These are phyloP conservation scores for Elysia chlorotica DNA, from an alignment of 1,140 invertebrate species.

Conservation along the genomic window DNA sequence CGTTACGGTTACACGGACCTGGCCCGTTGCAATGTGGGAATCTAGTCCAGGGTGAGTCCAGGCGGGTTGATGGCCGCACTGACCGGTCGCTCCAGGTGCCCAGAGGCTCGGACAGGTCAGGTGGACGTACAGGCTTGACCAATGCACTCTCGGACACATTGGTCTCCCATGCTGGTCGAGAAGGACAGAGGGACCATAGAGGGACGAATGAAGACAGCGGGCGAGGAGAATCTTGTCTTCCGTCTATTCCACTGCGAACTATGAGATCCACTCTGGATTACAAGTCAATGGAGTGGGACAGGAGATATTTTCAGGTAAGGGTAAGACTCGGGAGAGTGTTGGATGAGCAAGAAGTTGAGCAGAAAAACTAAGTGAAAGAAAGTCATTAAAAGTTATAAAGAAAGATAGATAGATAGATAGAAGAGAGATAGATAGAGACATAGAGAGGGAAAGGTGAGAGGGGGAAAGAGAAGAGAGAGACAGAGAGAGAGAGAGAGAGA, in stretches of 20 bases:
- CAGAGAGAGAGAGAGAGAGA: not conserved
- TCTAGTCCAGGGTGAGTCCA: too few relatives aligned
- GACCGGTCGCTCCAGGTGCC: too few relatives aligned
- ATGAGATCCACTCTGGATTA: slow-evolving; percentile 35
- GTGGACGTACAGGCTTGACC: not conserved
- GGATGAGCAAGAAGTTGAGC: too few relatives aligned
- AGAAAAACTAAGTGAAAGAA: not conserved
- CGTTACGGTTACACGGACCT: too few relatives aligned
- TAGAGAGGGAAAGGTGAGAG: not conserved
- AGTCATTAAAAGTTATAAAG: not conserved
- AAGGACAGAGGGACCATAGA: too few relatives aligned
- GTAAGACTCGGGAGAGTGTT: too few relatives aligned
- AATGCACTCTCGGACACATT: slow-evolving; percentile 25
- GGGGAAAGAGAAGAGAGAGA: not conserved
- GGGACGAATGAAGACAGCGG: not conserved
- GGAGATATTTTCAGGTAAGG: slow-evolving; percentile 39
- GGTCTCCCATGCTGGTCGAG: slow-evolving; percentile 1
- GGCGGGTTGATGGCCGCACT: too few relatives aligned
- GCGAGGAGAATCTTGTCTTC: not conserved
- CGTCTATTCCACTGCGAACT: slow-evolving; percentile 23
- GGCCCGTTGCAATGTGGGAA: too few relatives aligned
- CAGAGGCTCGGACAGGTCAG: not conserved
- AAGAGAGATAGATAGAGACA: not conserved
- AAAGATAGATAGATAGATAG: not conserved
- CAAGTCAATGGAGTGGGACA: slow-evolving; percentile 46